Base-by-base conservation (phyloP, 2,888 invertebrate genomes). In the Cryptocephalus primarius region DNA sequence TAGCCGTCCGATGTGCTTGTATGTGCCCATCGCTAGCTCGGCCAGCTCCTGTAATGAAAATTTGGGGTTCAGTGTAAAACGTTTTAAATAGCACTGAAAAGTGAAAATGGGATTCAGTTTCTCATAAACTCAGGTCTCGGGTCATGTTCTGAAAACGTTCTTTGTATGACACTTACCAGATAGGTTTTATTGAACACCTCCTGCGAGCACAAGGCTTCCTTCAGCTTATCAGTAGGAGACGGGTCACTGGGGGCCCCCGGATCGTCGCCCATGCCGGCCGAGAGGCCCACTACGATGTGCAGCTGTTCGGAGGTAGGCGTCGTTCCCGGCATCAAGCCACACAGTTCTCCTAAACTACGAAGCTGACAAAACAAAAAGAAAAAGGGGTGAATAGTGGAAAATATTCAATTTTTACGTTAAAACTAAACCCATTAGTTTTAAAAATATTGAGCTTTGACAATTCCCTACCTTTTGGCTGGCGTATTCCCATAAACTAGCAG, bases 1-100 rank as follows among this genome's bases (percentile, higher is more conserved):
- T 57, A 82, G 73, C 8, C 76, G 69, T 9, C 74, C 85, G 52
- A 95, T 92, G 71, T 95, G 94, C 63, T 96, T 96, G 65, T 90
- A 95, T 0, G 94, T 95, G 44, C 94, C 92, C 81, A 95, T 93
- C 1, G 95, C 92, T 52, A 95, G 70, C 67, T 96, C 96, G 0
- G 93, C 90, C 48, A 95, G 70, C 69, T 95, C 95, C 75, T 80
- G 36, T 50, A 50, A 49, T 36, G 6, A 4, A 36, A 34, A 34
- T 9, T 34, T 34, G 34, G 34, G n/a, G n/a, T 34, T 34, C 34
- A 34, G n/a, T 34, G n/a, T 34, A 34, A 34, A 34, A 34, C n/a
- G 34, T 9, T 34, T n/a, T 34, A n/a, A n/a, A n/a, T n/a, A n/a
- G 34, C n/a, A 34, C n/a, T 34, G n/a, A 13, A 40, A 40, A 40